Evolutionary conservation across 2,888 invertebrate genomes (phyloP).

Genomic region (Bursaphelenchus okinawaensis): DNA sequence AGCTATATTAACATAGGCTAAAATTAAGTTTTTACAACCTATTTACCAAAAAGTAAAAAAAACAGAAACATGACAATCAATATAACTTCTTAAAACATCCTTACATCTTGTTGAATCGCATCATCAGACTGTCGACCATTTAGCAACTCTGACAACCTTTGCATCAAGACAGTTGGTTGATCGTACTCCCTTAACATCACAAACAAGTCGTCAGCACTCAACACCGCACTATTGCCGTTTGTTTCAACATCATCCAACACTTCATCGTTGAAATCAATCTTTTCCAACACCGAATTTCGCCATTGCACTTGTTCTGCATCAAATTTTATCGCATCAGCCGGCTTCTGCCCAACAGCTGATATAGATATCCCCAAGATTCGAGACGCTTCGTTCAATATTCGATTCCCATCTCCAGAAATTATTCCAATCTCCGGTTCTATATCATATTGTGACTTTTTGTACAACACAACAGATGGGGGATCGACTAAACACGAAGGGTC

Average conservation of each 20-base stretch:
- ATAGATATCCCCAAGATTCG: constrained; percentile 5
- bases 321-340: constrained; percentile 5
- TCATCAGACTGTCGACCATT: not conserved
- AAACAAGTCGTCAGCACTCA: not conserved
- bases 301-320: constrained; percentile 9
- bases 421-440: not conserved
- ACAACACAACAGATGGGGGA: not conserved
- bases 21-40: too few species aligned
- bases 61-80: not conserved
- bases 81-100: not conserved
- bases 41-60: not conserved
- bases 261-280: not conserved
- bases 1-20: too few species aligned
- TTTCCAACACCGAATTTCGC: constrained; percentile 1
- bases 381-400: not conserved
- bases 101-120: not conserved
- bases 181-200: not conserved
- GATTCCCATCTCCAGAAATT: not conserved
- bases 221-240: not conserved
- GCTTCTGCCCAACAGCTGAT: not conserved
- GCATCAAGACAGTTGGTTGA: not conserved
- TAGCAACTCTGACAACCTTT: not conserved
- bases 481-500: constrained; percentile 12
- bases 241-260: not conserved
- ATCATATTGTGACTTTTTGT: not conserved